Evolutionary conservation across 2,888 invertebrate genomes (phyloP), one percentile per base, ranked within the genome.

Genomic region (Hydraecia micacea): DNA sequence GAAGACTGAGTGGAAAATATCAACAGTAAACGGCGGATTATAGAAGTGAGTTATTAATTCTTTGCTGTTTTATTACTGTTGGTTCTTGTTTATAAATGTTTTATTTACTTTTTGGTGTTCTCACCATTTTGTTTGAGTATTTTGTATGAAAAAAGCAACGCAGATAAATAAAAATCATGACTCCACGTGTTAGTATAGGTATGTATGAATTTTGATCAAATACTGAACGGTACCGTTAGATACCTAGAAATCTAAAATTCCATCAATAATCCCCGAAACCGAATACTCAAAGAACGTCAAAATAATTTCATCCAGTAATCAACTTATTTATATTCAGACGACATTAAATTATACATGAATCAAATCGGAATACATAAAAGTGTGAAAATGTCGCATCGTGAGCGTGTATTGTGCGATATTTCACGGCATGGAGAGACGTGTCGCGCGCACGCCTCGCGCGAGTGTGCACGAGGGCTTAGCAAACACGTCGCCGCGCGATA

Each of bases 301-400:
- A 83, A 88, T 85, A 83, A 89, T 86, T 86, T 87, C 77, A 69
- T 69, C 77, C 25, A 52, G 81, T 89, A 89, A 89, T 89, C 89
- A 87, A 85, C 88, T 87, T 88, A 86, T 89, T 89, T 89, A 89
- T 89, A 89, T 89, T 89, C 88, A 87, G 88, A 86, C 83, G 85
- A 89, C 88, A 89, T 89, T 89, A 89, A 89, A 89, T 88, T 87
- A 89, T 89, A 89, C 88, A 88, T 88, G 89, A 85, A 88, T 88
- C 88, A 89, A 88, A 88, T 89, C 81, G 83, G 89, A 88, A 88
- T 87, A 90, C 83, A 88, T 86, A 90, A 89, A 89, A 88, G 85
- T 88, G 87, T 85, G 89, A 86, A 88, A 89, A 86, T 82, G 85
- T 88, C 82, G 82, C 85, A 80, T 66, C 81, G 81, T 79, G 86